Evolutionary conservation across 2,113 vertebrate species (phyloP).

Genomic region (Petroica traversi): DNA sequence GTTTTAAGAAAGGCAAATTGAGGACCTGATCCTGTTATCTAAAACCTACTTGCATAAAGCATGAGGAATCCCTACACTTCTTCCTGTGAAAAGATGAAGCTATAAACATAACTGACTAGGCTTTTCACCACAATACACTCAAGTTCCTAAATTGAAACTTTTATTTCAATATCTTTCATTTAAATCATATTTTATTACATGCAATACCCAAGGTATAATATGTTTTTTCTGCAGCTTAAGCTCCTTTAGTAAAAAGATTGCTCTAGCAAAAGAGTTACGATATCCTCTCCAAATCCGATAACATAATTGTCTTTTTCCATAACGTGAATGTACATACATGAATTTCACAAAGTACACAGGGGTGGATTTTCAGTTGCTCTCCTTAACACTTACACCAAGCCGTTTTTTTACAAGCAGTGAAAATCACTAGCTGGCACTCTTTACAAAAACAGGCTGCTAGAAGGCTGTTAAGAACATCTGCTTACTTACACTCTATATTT

Average conservation of each 20-base stretch:
- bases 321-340: background rate
- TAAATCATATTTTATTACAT: slow-evolving; percentile 31
- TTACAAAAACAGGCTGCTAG: background rate
- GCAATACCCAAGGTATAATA: background rate
- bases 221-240: background rate
- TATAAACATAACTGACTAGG: background rate
- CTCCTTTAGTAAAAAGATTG: background rate
- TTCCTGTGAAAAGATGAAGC: background rate
- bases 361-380: background rate
- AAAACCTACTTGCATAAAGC: background rate
- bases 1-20: slow-evolving; percentile 9
- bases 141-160: background rate
- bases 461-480: background rate
- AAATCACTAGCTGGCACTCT: background rate
- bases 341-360: background rate
- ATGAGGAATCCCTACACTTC: background rate
- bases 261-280: background rate
- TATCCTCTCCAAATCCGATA: background rate
- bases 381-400: background rate
- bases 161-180: slow-evolving; percentile 12
- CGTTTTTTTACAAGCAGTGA: background rate
- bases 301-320: background rate
- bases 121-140: background rate
- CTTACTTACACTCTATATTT: background rate
- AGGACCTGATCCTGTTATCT: background rate